These are phyloP conservation scores for Centropyge bicolor DNA, from an alignment of 2,797 vertebrate genomes.

Conservation along the genomic window DNA sequence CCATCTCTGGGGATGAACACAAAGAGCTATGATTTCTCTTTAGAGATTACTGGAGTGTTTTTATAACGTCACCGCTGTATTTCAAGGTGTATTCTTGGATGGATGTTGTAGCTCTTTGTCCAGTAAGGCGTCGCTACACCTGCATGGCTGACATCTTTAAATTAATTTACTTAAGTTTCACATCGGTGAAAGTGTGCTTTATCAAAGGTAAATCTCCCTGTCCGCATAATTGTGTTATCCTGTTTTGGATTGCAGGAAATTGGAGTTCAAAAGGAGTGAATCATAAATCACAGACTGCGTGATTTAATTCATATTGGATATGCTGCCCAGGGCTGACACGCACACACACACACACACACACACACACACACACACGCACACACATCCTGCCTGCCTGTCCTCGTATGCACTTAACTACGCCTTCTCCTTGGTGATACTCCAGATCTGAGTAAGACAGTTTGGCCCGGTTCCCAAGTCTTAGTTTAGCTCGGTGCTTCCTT, in stretches of 20 bases:
- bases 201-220: slow-evolving; percentile 31
- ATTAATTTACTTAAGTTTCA: slow-evolving; percentile 32
- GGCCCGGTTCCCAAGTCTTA: slow-evolving; percentile 67
- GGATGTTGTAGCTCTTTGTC: background rate
- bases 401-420: slow-evolving; percentile 47
- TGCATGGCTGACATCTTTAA: slow-evolving; percentile 23
- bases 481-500: slow-evolving; percentile 60
- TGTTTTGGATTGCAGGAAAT: slow-evolving; percentile 24
- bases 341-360: background rate
- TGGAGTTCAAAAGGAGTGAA: slow-evolving; percentile 53
- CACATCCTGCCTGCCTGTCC: slow-evolving; percentile 39
- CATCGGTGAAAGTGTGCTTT: background rate
- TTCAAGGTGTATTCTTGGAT: slow-evolving; percentile 19
- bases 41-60: slow-evolving; percentile 12
- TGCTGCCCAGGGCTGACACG: slow-evolving; percentile 26
- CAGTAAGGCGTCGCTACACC: slow-evolving; percentile 1
- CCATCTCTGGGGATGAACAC: slow-evolving; percentile 30
- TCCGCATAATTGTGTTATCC: slow-evolving; percentile 34
- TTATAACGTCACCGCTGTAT: slow-evolving; percentile 9
- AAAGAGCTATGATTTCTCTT: slow-evolving; percentile 25
- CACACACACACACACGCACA: slow-evolving; percentile 21
- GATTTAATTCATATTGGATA: slow-evolving; percentile 44
- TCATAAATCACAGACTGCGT: slow-evolving; percentile 54
- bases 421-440: slow-evolving; percentile 61
- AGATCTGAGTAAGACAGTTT: slow-evolving; percentile 64